Evolutionary conservation across 1,140 invertebrate genomes (phyloP).

Genomic region (Dufourea novaeangliae): DNA sequence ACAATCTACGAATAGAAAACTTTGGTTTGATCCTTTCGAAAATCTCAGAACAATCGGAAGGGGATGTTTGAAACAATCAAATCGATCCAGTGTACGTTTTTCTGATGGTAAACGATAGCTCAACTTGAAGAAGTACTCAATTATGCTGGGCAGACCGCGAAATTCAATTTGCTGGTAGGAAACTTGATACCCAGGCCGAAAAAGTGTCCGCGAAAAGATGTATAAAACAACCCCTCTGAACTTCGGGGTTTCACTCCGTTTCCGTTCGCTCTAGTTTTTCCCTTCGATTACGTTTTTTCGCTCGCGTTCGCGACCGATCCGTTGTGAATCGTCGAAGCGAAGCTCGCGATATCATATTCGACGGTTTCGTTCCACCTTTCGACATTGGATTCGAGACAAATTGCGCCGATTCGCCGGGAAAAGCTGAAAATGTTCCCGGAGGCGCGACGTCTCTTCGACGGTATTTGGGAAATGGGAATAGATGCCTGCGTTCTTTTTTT

Average conservation of each 20-base stretch:
- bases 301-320: background rate
- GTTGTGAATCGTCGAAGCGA: background rate
- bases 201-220: slow-evolving; percentile 2
- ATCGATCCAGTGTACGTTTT: background rate
- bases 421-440: background rate
- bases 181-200: slow-evolving; percentile 1
- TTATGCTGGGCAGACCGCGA: background rate
- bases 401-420: background rate
- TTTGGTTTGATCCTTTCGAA: too few relatives aligned
- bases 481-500: too few relatives aligned
- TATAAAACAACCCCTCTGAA: slow-evolving; percentile 43
- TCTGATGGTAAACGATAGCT: background rate
- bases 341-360: background rate
- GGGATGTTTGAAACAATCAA: background rate
- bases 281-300: slow-evolving; percentile 11
- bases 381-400: background rate
- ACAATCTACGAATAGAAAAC: too few relatives aligned
- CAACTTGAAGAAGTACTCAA: background rate
- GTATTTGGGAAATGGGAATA: background rate
- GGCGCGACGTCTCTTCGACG: background rate
- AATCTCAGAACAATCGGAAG: background rate
- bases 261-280: background rate
- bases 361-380: background rate
- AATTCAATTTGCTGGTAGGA: slow-evolving; percentile 29
- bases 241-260: background rate